phyloP scores from a whole-genome alignment of 2,113 vertebrate species.

The Marmota flaviventris region DNA sequence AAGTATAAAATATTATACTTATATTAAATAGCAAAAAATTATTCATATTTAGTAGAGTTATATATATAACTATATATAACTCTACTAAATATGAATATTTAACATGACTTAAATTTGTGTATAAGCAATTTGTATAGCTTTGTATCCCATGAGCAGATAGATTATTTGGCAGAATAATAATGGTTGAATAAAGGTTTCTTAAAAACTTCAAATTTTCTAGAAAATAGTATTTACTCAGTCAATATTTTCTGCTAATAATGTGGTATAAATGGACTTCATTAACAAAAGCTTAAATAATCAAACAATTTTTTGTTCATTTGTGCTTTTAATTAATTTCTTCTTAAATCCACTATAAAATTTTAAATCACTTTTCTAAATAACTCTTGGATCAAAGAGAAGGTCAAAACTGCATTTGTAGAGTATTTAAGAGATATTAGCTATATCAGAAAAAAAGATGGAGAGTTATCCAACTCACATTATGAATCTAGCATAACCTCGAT shows the following conservation, averaged over 20 bases:
- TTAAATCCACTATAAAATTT: slow-evolving; percentile 50
- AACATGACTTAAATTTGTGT: neutral
- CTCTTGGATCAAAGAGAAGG: slow-evolving; percentile 62
- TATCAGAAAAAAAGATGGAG: neutral
- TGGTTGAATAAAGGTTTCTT: neutral
- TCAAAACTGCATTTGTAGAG: slow-evolving; percentile 53
- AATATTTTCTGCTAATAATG: slow-evolving; percentile 45
- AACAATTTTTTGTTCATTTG: slow-evolving; percentile 42
- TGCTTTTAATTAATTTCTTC: slow-evolving; percentile 67
- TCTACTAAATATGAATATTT: neutral
- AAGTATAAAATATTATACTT: neutral
- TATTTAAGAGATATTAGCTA: slow-evolving; percentile 46
- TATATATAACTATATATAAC: neutral
- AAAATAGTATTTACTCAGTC: slow-evolving; percentile 45
- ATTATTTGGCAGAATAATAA: neutral
- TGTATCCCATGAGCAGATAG: neutral
- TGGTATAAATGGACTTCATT: slow-evolving; percentile 51
- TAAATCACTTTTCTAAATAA: slow-evolving; percentile 62
- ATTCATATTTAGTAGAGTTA: too few relatives aligned
- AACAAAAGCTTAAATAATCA: slow-evolving; percentile 44
- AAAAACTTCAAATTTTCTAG: neutral
- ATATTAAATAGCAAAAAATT: too few relatives aligned
- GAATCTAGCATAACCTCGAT: neutral
- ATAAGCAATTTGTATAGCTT: neutral
- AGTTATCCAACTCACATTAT: neutral